phyloP scores from a whole-genome alignment of 2,797 vertebrate genomes.

The Gymnodraco acuticeps region DNA sequence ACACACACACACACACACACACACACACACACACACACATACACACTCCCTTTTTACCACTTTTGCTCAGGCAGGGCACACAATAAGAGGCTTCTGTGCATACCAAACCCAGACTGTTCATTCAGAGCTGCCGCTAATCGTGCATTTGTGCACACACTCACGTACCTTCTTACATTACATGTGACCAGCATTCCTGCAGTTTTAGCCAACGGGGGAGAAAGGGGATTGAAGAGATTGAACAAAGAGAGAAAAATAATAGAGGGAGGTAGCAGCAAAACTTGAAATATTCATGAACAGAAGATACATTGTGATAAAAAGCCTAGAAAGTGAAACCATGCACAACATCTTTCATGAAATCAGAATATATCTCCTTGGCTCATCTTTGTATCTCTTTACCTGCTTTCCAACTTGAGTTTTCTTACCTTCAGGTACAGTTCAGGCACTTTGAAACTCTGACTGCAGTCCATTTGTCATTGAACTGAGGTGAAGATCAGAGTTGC shows the following conservation, averaged over 20 bases:
- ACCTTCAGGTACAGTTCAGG: not conserved
- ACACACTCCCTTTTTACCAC: constrained; percentile 45
- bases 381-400: not conserved
- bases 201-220: constrained; percentile 56
- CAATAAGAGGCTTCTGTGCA: constrained; percentile 71
- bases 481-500: constrained; percentile 3
- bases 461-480: not conserved
- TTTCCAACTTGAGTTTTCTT: not conserved
- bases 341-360: not conserved
- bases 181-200: constrained; percentile 70
- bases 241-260: constrained; percentile 21
- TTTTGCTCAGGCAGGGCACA: constrained; percentile 56
- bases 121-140: constrained; percentile 66
- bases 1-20: constrained; percentile 5
- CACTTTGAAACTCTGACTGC: not conserved
- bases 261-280: constrained; percentile 21
- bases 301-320: constrained; percentile 18
- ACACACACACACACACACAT: not conserved
- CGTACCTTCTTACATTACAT: constrained; percentile 52
- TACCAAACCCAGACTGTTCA: constrained; percentile 64
- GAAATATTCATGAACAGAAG: constrained; percentile 21
- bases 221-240: constrained; percentile 45
- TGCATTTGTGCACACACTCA: constrained; percentile 49
- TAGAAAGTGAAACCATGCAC: not conserved
- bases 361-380: not conserved